Evolutionary conservation across 2,888 invertebrate genomes (phyloP), one percentile per base, ranked within the genome.

Genomic region (Amphipoea oculea): DNA sequence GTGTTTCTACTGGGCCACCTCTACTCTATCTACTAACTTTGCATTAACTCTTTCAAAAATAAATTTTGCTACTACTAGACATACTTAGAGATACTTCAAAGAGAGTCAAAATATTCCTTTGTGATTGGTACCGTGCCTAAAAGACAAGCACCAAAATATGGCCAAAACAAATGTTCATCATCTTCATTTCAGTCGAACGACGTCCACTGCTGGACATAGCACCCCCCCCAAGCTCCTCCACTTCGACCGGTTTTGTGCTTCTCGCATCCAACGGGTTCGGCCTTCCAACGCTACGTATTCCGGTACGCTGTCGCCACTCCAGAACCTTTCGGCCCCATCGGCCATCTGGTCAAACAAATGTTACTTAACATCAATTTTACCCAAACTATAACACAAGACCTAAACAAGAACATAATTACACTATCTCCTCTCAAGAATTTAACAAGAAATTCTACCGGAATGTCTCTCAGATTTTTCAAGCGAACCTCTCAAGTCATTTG

Each of bases 401-500:
- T 1, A 14, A 51, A 70, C 69, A 70, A 62, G 23, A 5, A 17
- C 51, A 48, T n/a, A 36, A 63, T 57, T 23, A 42, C 72, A 40
- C n/a, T 14, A 67, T 54, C 1, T 54, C 23, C 48, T n/a, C 29
- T n/a, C 6, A 57, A 80, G n/a, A 68, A 82, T 71, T 71, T 60
- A 65, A 71, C 66, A 62, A 83, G 62, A 12, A 68, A 62, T 23
- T 20, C 42, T 45, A n/a, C n/a, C 14, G 5, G 14, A 68, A 60
- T n/a, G 7, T 71, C 42, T 57, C 62, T 2, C 45, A 45, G 73
- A 85, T 81, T 85, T 85, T 86, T 82, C 73, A 76, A 74, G 81
- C 79, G 42, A 86, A 79, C n/a, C 73, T 54, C 51, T 66, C 66
- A 81, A 54, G 85, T 76, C 77, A 76, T 81, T 78, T 45, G 90